phyloP scores from a whole-genome alignment of 2,113 vertebrate genomes.

The Phainopepla nitens region DNA sequence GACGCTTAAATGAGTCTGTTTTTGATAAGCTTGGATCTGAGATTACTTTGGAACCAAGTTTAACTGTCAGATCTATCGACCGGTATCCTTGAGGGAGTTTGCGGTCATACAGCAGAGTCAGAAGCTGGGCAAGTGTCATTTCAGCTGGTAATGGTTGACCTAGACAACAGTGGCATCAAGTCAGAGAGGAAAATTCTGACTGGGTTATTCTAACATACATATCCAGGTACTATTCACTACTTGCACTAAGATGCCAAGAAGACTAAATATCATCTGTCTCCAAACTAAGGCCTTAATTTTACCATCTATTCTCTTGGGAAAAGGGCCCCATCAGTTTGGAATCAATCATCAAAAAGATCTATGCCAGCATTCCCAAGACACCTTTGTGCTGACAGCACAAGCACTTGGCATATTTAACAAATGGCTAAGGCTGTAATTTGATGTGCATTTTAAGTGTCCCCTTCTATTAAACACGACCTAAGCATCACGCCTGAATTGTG shows the following conservation, averaged over 20 bases:
- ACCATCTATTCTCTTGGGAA: not conserved
- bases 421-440: not conserved
- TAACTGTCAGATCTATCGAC: slow-evolving; percentile 94
- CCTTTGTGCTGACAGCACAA: not conserved
- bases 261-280: not conserved
- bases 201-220: not conserved
- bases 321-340: not conserved
- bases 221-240: not conserved
- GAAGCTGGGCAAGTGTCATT: slow-evolving; percentile 96
- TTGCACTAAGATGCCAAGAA: not conserved
- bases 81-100: slow-evolving; percentile 96
- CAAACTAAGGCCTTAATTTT: not conserved
- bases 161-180: slow-evolving; percentile 52
- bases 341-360: not conserved
- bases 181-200: not conserved
- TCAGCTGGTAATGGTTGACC: slow-evolving; percentile 93
- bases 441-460: not conserved
- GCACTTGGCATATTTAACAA: not conserved
- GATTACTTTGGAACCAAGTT: slow-evolving; percentile 96
- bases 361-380: not conserved
- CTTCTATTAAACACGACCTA: not conserved
- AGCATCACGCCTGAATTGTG: not conserved
- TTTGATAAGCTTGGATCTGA: slow-evolving; percentile 95
- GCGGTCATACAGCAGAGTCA: slow-evolving; percentile 93
- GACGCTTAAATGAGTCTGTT: slow-evolving; percentile 97